Base-by-base conservation (phyloP, 1,140 invertebrate genomes). In the Muscidifurax raptorellus region DNA sequence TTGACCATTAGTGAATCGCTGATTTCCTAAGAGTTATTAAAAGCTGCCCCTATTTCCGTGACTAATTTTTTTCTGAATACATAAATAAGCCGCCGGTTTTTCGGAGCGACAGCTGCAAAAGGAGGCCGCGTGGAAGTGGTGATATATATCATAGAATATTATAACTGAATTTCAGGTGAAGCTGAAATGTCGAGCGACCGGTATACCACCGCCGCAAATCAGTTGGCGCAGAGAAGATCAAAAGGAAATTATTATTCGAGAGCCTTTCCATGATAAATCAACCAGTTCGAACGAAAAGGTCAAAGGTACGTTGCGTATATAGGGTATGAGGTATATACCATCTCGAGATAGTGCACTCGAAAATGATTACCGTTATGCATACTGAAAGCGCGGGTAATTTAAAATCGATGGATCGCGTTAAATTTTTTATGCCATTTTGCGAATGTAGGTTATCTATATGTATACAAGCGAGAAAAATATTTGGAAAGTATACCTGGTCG, bases 151-250 rank as follows among this genome's bases (percentile, higher is more conserved):
- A 6, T 40, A 9, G 36, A 40, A 40, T 7, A n/a, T 59, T 44
- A 59, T 85, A 77, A 71, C 36, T 76, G 75, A 78, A 82, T 87
- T 76, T 76, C 88, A 93, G 92, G 91, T 92, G 77, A 95, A 94
- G 85, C 89, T 96, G 81, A 93, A 92, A 77, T 96, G 95, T 91
- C 93, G 94, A 84, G 97, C 98, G 6, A 94, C 94, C 83, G 98
- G 98, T 1, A 96, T 96, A 91, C 98, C 98, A 0, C 92, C 94
- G 67, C 98, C 98, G 0, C 95, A 96, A 88, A 95, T 99, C 71
- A 96, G 95, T 82, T 99, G 98, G 98, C 94, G 96, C 76, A 93
- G 97, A 80, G 97, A 98, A 93, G 97, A 98, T 91, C 96, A 96
- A 74, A 94, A 94, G 85, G 95, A 97, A 87, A 97, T 98, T 86